Evolutionary conservation across 2,113 vertebrate species (phyloP).

Genomic region (Cygnus buccinator): DNA sequence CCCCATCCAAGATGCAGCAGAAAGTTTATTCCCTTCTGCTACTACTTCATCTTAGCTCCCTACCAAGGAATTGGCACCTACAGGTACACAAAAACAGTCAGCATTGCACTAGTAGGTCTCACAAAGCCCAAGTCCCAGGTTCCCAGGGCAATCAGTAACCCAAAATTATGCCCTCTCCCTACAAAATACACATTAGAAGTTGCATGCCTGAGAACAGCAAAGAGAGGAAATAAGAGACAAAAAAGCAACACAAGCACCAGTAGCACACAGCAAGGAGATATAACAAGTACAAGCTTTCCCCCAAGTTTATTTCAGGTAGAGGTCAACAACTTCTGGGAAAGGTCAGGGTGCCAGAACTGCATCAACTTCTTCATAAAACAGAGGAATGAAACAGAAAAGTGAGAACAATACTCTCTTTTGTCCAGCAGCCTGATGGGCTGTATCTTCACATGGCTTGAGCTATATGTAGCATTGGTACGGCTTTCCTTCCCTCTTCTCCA

Average conservation of each 20-base stretch:
- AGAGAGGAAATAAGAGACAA: neutral
- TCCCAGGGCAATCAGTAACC: neutral
- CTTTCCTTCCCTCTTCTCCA: neutral
- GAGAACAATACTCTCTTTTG: neutral
- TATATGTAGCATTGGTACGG: fast-evolving
- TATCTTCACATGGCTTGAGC: fast-evolving
- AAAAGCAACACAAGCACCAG: neutral
- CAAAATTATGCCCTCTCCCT: neutral
- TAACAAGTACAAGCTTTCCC: neutral
- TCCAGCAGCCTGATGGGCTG: neutral
- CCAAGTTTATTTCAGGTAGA: neutral
- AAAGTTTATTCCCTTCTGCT: neutral
- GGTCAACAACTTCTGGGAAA: neutral
- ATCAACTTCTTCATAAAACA: neutral
- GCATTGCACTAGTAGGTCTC: neutral
- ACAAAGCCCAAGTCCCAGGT: neutral
- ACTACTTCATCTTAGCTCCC: neutral
- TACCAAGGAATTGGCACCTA: neutral
- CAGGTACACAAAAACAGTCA: neutral
- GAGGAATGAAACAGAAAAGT: neutral
- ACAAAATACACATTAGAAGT: neutral
- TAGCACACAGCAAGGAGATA: neutral
- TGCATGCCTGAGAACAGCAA: neutral
- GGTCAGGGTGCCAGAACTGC: neutral
- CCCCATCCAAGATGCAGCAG: neutral